Evolutionary conservation across 2,113 vertebrate genomes (phyloP).

Genomic region (Labrus mixtus): DNA sequence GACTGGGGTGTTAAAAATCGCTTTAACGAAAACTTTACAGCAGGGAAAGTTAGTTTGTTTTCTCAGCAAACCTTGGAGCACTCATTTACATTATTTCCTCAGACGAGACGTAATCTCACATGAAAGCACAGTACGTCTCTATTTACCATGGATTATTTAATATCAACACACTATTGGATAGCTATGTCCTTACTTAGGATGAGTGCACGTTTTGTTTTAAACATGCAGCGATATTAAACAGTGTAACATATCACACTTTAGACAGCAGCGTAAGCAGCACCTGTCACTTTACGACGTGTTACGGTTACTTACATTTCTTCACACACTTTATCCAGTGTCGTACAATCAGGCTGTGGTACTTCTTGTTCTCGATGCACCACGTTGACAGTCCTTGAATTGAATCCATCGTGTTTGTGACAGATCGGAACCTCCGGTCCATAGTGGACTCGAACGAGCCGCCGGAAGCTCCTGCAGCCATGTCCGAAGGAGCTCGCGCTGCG

Average conservation of each 20-base stretch:
- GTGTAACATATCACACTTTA: too few species aligned
- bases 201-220: background rate
- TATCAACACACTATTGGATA: background rate
- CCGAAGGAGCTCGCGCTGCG: constrained; percentile 59
- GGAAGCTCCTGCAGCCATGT: constrained; percentile 89
- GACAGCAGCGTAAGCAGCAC: background rate
- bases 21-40: too few species aligned
- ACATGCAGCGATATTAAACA: too few species aligned
- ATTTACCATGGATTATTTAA: background rate
- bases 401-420: constrained; percentile 94
- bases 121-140: background rate
- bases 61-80: too few species aligned
- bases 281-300: background rate
- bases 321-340: constrained; percentile 94
- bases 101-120: background rate
- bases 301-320: constrained; percentile 90
- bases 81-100: background rate
- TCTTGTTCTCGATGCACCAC: constrained; percentile 98
- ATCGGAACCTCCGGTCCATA: constrained; percentile 89
- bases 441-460: constrained; percentile 88
- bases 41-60: too few species aligned
- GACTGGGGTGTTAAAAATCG: too few species aligned
- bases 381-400: constrained; percentile 94
- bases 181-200: background rate
- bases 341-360: constrained; percentile 92